Evolutionary conservation across 2,888 invertebrate genomes (phyloP), one percentile per base, ranked within the genome.

Genomic region (Lasioglossum lativentre): DNA sequence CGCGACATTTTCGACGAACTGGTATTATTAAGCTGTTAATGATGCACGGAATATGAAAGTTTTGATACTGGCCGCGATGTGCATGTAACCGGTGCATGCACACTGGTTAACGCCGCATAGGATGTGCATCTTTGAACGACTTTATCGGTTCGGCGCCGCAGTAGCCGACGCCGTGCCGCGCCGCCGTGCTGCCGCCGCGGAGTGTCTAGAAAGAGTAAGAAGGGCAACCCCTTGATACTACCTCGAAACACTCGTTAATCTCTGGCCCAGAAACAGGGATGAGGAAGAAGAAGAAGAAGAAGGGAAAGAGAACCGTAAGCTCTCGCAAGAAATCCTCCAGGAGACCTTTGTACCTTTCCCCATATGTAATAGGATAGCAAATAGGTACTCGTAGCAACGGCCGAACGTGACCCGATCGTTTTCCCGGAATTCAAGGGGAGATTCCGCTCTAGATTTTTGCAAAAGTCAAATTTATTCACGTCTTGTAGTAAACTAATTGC

Each of bases 191-290:
- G n/a, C n/a, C 84, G 84, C 84, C 81, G 66, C 76, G 76, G 78
- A 87, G 85, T 89, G 85, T 78, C 83, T 75, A 47, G 77, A 59
- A 80, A 78, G 78, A 78, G 78, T 6, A 34, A 80, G 79, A 78
- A 66, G 47, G 74, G 14, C 45, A 63, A 66, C 56, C 83, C 79
- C 83, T 83, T 80, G 87, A 88, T 85, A 77, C 77, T 80, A 83
- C 76, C 89, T 84, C 85, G 84, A 87, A 89, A 86, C 84, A 89
- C 89, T 90, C 89, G 88, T 90, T 90, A 90, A 90, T 90, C 88
- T 90, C 82, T 70, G 68, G 45, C 66, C 77, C 72, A 75, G 83
- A 73, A 82, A 73, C 34, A 30, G 77, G 73, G 73, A 52, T 8
- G 10, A 23, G 52, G 47, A 47, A 23, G 23, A 52, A n/a, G 71